phyloP scores from a whole-genome alignment of 2,888 invertebrate genomes.

The Myopa tessellatipennis region DNA sequence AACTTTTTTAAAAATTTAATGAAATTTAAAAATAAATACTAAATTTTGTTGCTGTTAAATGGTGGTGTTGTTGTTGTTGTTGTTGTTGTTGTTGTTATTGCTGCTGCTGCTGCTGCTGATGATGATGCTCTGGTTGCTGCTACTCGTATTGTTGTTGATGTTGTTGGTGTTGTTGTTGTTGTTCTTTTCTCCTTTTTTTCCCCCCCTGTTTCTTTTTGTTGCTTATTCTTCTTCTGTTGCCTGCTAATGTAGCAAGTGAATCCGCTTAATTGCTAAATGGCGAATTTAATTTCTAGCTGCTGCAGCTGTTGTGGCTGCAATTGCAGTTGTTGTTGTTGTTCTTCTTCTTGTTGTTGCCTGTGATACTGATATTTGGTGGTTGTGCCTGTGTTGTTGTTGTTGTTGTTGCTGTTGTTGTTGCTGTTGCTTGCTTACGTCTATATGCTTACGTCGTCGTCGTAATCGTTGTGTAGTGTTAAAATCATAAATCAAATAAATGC shows the following conservation, averaged over 20 bases:
- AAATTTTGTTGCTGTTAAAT: too few relatives aligned
- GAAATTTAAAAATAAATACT: neutral
- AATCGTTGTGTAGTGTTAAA: conserved; percentile 14
- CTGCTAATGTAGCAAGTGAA: too few relatives aligned
- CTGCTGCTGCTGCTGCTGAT: neutral
- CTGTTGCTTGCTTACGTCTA: neutral
- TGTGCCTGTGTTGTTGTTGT: neutral
- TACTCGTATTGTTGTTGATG: conserved; percentile 16
- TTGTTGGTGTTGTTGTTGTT: conserved; percentile 7
- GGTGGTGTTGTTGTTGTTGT: conserved; percentile 15
- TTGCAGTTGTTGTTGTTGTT: conserved; percentile 1
- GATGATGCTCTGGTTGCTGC: neutral
- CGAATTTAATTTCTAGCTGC: too few relatives aligned
- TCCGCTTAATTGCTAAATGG: too few relatives aligned
- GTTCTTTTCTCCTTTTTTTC: neutral
- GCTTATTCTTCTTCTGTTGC: neutral
- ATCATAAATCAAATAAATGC: conserved; percentile 37
- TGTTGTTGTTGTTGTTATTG: neutral
- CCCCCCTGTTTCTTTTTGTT: too few relatives aligned
- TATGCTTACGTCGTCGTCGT: neutral
- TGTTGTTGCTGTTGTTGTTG: conserved; percentile 2
- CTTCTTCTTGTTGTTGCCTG: neutral
- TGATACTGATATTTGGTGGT: neutral
- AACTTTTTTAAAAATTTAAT: neutral
- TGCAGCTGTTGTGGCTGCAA: neutral